Conservation (phyloP, 2,888 invertebrate genomes). For the Leucophora obtusa region DNA sequence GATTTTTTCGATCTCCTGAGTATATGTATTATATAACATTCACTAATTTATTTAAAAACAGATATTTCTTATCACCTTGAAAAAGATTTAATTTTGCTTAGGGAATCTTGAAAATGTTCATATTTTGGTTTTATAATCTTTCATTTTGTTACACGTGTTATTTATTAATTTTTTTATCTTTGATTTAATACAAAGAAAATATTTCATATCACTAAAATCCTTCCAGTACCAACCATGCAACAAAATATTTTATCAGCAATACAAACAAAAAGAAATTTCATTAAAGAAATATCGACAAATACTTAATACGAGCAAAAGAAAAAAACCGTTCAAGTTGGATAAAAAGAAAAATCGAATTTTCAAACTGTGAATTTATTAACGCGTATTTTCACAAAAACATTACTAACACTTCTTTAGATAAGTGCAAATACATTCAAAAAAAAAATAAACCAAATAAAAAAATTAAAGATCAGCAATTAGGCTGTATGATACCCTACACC, state of each 20-base stretch:
- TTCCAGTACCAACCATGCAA: background rate
- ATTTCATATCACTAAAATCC: background rate
- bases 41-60: too few species aligned
- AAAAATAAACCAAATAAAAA: too few species aligned
- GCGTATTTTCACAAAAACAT: slow-evolving; percentile 29
- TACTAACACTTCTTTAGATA: slow-evolving; percentile 12
- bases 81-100: background rate
- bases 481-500: too few species aligned
- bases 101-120: background rate
- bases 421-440: slow-evolving; percentile 17
- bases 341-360: slow-evolving; percentile 33
- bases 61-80: too few species aligned
- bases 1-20: too few species aligned
- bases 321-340: background rate
- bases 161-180: background rate
- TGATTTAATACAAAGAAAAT: background rate
- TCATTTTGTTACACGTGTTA: background rate
- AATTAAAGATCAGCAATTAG: too few species aligned
- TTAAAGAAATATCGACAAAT: background rate
- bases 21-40: too few species aligned
- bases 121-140: background rate
- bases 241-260: background rate
- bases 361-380: slow-evolving; percentile 22
- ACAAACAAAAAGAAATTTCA: background rate
- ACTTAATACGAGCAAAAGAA: background rate